Conservation (phyloP, 2,113 vertebrate species). For the Felis catus region F.catus_Fca126_mat1.0 CM031422.1:16224001-16224500, state of each 20-base stretch:
- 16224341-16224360: neutral
- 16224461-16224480: neutral
- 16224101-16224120: accelerated
- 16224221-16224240: neutral
- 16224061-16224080: neutral
- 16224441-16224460: neutral
- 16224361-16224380: neutral
- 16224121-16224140: neutral
- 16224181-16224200: neutral
- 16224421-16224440: neutral
- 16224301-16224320: neutral
- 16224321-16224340: neutral
- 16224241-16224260: too few relatives aligned
- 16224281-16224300: neutral
- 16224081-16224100: too few relatives aligned
- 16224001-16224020: neutral
- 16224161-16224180: neutral
- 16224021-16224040: neutral
- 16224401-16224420: neutral
- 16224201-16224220: neutral
- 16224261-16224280: accelerated
- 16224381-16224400: neutral
- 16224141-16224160: accelerated
- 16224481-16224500: neutral
- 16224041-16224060: too few relatives aligned